These are phyloP conservation scores for Petrocephalus microphthalmus DNA, from an alignment of 2,113 vertebrate genomes.

Conservation along the genomic window DNA sequence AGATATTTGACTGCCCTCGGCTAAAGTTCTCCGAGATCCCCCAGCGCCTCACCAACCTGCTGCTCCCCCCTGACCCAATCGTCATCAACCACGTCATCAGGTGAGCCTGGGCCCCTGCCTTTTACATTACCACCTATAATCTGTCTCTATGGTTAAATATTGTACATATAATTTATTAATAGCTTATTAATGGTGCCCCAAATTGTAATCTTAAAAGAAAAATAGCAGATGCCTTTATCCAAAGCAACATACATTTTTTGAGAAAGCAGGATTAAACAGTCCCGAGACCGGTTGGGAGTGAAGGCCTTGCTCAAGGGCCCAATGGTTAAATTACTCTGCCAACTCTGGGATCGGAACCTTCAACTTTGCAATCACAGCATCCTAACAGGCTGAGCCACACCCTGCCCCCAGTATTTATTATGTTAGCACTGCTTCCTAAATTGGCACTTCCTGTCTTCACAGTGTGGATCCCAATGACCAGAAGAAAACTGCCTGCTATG, in stretches of 20 bases:
- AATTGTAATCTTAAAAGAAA: neutral
- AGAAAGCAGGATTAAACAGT: neutral
- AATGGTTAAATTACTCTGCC: neutral
- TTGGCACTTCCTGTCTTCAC: slow-evolving; percentile 7
- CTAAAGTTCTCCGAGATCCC: slow-evolving; percentile 98
- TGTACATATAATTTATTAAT: neutral
- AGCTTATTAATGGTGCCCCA: neutral
- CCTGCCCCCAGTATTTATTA: neutral
- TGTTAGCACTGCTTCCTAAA: neutral
- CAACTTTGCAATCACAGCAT: neutral
- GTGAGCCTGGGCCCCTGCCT: slow-evolving; percentile 48
- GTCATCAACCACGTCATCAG: slow-evolving; percentile 99
- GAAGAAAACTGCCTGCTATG: slow-evolving; percentile 98
- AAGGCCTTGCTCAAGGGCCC: neutral
- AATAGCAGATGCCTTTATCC: neutral
- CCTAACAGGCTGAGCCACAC: neutral
- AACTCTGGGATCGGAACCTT: neutral
- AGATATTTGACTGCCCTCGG: slow-evolving; percentile 96
- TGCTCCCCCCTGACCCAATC: slow-evolving; percentile 92
- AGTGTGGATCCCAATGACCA: slow-evolving; percentile 97
- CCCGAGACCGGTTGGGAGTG: neutral
- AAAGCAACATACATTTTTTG: neutral
- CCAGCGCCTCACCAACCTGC: slow-evolving; percentile 90
- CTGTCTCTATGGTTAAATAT: neutral
- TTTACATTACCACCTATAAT: neutral